Percentiles rank a stretch among this genome's conserved stretches.
These are phyloP conservation scores for Nomia melanderi DNA, from an alignment of 1,140 invertebrate species.

Conservation along the genomic window DNA sequence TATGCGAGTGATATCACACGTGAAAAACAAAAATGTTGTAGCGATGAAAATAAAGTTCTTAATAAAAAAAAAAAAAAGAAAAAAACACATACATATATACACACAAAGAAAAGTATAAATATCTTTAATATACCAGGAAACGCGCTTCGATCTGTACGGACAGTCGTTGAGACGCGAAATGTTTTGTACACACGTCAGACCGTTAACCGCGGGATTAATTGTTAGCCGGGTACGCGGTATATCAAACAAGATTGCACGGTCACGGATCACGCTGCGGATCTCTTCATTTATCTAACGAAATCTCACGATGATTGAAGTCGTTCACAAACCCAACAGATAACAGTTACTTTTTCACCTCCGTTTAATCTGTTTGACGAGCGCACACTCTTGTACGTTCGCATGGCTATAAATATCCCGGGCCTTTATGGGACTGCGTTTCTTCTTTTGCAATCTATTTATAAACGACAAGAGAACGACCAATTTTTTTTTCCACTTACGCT, in stretches of 20 bases:
- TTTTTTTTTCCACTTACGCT: too few species aligned
- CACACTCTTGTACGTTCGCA: background rate
- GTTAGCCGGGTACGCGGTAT: background rate
- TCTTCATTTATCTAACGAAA: background rate
- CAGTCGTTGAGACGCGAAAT: too few species aligned
- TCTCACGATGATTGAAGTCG: background rate
- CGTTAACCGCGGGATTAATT: slow-evolving; percentile 4
- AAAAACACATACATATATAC: too few species aligned
- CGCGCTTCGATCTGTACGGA: background rate
- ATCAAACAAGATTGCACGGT: slow-evolving; percentile 7
- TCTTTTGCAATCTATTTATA: too few species aligned
- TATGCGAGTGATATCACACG: slow-evolving; percentile 34
- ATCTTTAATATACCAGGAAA: slow-evolving; percentile 40
- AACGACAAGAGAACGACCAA: too few species aligned
- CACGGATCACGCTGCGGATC: background rate
- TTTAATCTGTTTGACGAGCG: background rate
- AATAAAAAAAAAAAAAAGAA: too few species aligned
- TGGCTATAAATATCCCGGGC: background rate
- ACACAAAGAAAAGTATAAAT: slow-evolving; percentile 11
- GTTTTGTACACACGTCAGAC: too few species aligned
- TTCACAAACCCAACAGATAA: background rate
- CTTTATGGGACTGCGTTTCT: too few species aligned
- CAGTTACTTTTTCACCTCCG: background rate
- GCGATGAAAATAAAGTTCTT: slow-evolving; percentile 52
- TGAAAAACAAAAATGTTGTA: slow-evolving; percentile 42